A percentile compares a stretch with the other conserved stretches of the same genome.
Conservation (phyloP, 92 coral and sea anemone genomes). For the Metridium senile region DNA sequence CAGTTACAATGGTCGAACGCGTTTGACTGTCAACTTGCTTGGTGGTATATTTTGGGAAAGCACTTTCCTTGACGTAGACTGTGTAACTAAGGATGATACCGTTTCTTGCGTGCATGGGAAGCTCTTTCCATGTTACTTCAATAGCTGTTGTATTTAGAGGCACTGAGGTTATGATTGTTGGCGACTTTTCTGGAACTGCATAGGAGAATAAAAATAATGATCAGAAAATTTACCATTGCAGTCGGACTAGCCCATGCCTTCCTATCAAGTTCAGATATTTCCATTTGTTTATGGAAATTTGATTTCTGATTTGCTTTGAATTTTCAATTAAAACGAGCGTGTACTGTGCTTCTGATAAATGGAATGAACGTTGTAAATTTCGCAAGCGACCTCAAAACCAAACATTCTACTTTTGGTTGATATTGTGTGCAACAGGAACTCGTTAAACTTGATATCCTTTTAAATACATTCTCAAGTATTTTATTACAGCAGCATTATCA, state of each 20-base stretch:
- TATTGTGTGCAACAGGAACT: no score
- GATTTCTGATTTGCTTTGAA: no score
- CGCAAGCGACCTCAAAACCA: no score
- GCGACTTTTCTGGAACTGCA: conserved; percentile 51
- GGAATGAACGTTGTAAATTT: no score
- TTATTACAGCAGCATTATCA: no score
- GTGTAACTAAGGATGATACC: conserved; percentile 17
- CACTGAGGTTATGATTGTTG: conserved; percentile 38
- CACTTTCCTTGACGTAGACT: conserved; percentile 2
- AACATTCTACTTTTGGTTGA: no score
- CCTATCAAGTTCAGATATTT: not conserved
- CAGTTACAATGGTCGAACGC: conserved; percentile 12
- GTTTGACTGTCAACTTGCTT: not conserved
- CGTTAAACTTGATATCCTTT: no score
- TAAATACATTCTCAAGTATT: no score
- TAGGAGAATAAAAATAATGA: not conserved
- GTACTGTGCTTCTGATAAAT: no score
- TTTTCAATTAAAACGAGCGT: no score
- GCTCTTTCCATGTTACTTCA: conserved; percentile 36
- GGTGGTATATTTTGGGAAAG: not conserved
- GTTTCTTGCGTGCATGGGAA: conserved; percentile 25
- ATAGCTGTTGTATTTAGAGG: conserved; percentile 23
- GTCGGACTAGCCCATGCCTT: not conserved
- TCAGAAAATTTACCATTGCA: not conserved
- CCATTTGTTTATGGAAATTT: no score